phyloP scores from a whole-genome alignment of 2,797 vertebrate genomes.

The Hapalemur alaotrensis region DNA sequence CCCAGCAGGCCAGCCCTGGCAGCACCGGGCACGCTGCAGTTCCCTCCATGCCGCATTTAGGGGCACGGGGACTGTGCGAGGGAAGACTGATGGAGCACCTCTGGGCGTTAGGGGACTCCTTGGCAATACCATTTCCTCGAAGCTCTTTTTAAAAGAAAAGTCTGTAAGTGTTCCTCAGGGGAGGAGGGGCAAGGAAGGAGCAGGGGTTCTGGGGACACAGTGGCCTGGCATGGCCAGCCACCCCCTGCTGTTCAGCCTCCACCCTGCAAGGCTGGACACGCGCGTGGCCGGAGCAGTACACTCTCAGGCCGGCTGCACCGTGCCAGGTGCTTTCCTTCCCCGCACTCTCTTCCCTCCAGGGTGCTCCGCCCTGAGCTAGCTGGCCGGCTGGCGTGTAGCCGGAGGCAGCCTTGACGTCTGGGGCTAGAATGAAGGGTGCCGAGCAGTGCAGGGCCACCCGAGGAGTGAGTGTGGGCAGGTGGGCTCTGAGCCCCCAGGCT shows the following conservation, averaged over 20 bases:
- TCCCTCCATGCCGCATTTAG: neutral
- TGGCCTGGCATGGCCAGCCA: neutral
- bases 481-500: neutral
- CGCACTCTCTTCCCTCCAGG: too few relatives aligned
- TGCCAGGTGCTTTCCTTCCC: neutral
- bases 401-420: neutral
- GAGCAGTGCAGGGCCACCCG: neutral
- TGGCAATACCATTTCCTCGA: neutral
- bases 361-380: neutral
- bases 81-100: neutral
- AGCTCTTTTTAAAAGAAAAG: neutral
- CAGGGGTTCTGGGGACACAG: neutral
- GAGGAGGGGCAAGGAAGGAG: neutral
- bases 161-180: neutral
- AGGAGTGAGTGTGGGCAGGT: neutral
- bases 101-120: neutral
- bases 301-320: rapidly evolving
- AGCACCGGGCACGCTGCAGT: neutral
- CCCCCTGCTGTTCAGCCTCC: neutral
- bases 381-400: rapidly evolving
- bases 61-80: rapidly evolving
- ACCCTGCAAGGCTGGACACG: neutral
- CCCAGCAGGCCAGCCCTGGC: neutral
- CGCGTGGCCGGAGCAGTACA: rapidly evolving
- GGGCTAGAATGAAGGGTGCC: too few relatives aligned